Evolutionary conservation across 2,113 vertebrate genomes (phyloP).

Genomic region (Craseonycteris thonglongyai): DNA sequence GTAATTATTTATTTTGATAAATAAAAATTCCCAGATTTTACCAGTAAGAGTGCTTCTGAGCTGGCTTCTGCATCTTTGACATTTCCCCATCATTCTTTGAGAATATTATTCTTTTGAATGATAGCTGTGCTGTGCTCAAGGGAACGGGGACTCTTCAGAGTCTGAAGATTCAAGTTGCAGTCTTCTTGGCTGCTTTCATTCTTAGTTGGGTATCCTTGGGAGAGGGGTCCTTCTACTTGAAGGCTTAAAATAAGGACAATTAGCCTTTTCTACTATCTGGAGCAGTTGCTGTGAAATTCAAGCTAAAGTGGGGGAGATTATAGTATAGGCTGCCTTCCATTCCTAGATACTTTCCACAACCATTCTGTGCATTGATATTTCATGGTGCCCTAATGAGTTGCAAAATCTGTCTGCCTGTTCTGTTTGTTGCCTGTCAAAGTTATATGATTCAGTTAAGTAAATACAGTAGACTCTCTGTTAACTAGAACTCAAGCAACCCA

Average conservation of each 20-base stretch:
- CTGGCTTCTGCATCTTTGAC: neutral
- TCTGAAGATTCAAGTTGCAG: neutral
- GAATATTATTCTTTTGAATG: neutral
- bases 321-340: neutral
- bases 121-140: neutral
- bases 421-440: neutral
- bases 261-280: neutral
- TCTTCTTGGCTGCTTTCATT: neutral
- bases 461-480: too few species aligned
- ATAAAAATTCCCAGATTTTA: neutral
- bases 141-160: neutral
- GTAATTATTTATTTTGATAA: constrained; percentile 19
- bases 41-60: neutral
- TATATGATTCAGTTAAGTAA: neutral
- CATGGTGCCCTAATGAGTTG: neutral
- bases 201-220: neutral
- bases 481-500: too few species aligned
- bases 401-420: neutral
- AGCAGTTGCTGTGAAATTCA: neutral
- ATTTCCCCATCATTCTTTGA: neutral
- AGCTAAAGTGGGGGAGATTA: neutral
- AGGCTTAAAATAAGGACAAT: neutral
- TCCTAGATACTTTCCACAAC: neutral
- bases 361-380: neutral
- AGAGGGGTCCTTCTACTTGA: neutral